Evolutionary conservation across 2,888 invertebrate genomes (phyloP), one percentile per base, ranked within the genome.

Genomic region (Eristalinus aeneus): DNA sequence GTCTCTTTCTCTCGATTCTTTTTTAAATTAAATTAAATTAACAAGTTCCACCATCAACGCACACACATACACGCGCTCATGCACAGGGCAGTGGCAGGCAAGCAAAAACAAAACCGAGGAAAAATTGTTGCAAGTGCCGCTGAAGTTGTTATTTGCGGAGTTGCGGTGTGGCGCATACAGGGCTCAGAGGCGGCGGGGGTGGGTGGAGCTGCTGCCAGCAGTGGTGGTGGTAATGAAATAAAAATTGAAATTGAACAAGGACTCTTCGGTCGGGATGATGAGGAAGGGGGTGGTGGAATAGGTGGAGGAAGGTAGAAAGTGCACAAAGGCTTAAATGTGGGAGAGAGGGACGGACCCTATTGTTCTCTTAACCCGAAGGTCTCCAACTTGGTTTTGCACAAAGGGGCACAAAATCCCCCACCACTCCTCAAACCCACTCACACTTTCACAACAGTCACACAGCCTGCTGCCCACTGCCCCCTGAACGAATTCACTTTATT

Each of bases 1-100:
- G 39, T 23, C 80, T 20, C 23, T 23, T 72, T 32, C 72, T 46
- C 76, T 67, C 73, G 5, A 27, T 27, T 73, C 67, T 58, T 76
- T 86, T 73, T 86, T 81, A 81, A 86, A 86, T 86, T 77, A 80
- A 85, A 85, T 85, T 85, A 86, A 86, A 86, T 86, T 86, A 81
- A 86, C 85, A 85, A 85, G 64, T 76, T 83, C 60, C 71, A 8
- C 67, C 54, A 75, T 69, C 71, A 84, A 68, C 67, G 79, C 64
- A 75, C 64, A 74, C 56, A 46, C 31, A n/a, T n/a, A n/a, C n/a
- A n/a, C n/a, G n/a, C 32, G 39, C n/a, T n/a, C n/a, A 20, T 5
- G 54, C 23, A 23, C 27, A 23, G 46, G 16, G 6, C 8, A n/a
- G 8, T 4, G 16, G 16, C 16, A 54, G 6, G 53, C 58, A 32